A percentile compares a stretch with the other conserved stretches of the same genome.
These are phyloP conservation scores for Netelia virgata DNA, from an alignment of 2,888 invertebrate species.

Conservation along the genomic window DNA sequence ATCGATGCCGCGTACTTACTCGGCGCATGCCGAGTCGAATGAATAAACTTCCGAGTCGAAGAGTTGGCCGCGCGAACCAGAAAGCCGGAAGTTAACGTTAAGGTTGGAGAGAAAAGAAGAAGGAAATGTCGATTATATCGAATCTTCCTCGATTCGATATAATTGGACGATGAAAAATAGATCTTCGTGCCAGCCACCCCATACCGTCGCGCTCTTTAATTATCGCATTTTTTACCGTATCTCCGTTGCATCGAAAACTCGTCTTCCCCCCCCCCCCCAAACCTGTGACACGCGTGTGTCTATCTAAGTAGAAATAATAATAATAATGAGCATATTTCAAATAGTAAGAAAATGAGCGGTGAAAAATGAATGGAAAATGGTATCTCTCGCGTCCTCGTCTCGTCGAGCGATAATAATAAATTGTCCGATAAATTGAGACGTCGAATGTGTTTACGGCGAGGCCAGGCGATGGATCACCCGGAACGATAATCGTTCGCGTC, in stretches of 20 bases:
- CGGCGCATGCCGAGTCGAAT: background rate
- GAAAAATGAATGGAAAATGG: too few relatives aligned
- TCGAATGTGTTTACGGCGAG: constrained; percentile 62
- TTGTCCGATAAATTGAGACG: background rate
- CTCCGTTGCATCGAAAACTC: too few relatives aligned
- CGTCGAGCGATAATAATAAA: background rate
- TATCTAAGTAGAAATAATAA: too few relatives aligned
- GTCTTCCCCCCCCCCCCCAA: too few relatives aligned
- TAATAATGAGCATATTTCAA: too few relatives aligned
- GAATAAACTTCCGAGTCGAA: background rate
- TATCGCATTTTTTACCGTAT: too few relatives aligned
- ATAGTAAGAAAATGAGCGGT: too few relatives aligned
- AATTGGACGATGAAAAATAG: background rate
- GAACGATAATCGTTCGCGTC: constrained; percentile 94
- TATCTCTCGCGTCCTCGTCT: too few relatives aligned
- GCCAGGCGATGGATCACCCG: constrained; percentile 91
- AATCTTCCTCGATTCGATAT: constrained; percentile 4
- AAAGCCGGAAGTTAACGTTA: background rate
- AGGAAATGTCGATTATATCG: constrained; percentile 25
- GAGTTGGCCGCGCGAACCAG: background rate
- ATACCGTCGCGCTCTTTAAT: too few relatives aligned
- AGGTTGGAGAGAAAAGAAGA: background rate
- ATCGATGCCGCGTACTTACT: background rate
- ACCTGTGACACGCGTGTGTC: too few relatives aligned
- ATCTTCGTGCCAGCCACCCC: too few relatives aligned